Conservation (phyloP, 2,113 vertebrate genomes). For the Diphyllodes magnificus region DNA sequence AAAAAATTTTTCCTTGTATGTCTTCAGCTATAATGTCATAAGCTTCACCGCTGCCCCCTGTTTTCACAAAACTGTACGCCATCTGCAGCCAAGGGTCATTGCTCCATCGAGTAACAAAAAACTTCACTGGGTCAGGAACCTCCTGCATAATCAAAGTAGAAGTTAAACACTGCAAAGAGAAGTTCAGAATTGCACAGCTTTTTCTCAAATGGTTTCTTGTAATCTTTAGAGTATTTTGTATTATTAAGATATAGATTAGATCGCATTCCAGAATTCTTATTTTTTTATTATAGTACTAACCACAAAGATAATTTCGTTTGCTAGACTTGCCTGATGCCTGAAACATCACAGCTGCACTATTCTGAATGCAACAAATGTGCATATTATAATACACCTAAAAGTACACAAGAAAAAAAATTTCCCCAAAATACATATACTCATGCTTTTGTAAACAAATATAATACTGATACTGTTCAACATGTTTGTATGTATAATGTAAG, state of each 20-base stretch:
- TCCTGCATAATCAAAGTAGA: conserved; percentile 71
- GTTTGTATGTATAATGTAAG: background rate
- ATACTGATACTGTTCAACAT: background rate
- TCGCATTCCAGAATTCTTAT: background rate
- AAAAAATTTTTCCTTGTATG: conserved; percentile 90
- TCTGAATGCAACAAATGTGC: background rate
- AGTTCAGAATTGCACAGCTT: background rate
- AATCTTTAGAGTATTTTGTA: background rate
- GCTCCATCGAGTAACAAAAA: conserved; percentile 90
- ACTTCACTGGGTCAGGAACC: conserved; percentile 87
- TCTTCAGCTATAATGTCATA: conserved; percentile 95
- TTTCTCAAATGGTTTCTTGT: background rate
- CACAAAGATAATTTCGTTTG: background rate
- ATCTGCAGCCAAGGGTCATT: conserved; percentile 93
- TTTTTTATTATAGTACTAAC: background rate
- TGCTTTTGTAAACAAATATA: background rate
- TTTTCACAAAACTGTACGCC: conserved; percentile 97
- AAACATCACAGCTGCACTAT: background rate
- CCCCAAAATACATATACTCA: background rate
- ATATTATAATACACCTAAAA: background rate
- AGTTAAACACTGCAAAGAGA: background rate
- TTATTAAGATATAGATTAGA: background rate
- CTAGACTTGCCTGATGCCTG: background rate
- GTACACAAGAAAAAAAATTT: background rate
- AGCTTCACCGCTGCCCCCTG: conserved; percentile 92